Evolutionary conservation across 2,113 vertebrate genomes (phyloP).

Genomic region (Motacilla tschutschensis): DNA sequence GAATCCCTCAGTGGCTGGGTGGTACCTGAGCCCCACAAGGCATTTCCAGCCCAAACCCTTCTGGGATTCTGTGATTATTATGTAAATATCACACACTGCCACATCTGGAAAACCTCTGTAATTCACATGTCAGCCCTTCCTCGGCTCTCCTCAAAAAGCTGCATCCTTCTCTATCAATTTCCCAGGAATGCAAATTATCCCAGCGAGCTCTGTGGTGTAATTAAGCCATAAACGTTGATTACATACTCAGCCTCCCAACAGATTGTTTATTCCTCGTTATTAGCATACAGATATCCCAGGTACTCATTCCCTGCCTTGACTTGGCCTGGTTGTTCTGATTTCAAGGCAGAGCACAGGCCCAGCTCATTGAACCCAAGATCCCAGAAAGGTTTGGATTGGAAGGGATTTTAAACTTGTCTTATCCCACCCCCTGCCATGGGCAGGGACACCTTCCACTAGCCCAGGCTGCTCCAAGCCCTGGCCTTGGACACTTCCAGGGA

Average conservation of each 20-base stretch:
- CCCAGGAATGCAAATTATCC: not conserved
- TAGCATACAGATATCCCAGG: not conserved
- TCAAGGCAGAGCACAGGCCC: not conserved
- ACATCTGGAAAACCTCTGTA: not conserved
- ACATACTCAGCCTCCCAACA: not conserved
- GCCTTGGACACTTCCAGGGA: not conserved
- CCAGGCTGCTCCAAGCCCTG: not conserved
- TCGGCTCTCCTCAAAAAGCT: not conserved
- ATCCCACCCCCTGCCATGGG: not conserved
- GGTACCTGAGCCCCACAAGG: not conserved
- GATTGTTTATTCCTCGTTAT: not conserved
- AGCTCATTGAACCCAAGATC: not conserved
- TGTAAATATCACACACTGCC: fast-evolving
- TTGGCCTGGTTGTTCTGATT: not conserved
- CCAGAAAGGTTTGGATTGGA: not conserved
- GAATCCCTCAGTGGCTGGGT: not conserved
- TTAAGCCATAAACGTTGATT: not conserved
- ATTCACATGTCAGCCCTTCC: not conserved
- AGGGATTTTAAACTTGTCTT: not conserved
- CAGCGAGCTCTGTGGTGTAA: not conserved
- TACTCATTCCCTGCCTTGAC: not conserved
- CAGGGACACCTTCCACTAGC: not conserved
- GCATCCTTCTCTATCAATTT: not conserved
- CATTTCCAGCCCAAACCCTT: not conserved
- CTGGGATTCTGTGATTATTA: not conserved